Evolutionary conservation across 1,140 invertebrate species (phyloP).

Genomic region (Melipona quadrifasciata): DNA sequence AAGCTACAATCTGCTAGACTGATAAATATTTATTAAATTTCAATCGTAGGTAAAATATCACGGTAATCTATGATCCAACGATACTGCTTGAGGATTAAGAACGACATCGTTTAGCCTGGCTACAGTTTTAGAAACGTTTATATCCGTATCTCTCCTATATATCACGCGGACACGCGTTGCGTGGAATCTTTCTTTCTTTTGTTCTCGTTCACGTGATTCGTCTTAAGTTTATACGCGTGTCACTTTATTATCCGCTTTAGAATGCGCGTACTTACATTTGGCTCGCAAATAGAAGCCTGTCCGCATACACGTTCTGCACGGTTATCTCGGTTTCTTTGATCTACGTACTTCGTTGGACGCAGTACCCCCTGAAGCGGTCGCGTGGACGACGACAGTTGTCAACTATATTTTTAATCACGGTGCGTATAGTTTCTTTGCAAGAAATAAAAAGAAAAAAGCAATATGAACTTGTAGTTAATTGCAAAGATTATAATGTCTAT

Average conservation of each 20-base stretch:
- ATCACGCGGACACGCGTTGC: background rate
- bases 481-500: too few relatives aligned
- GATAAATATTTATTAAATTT: too few relatives aligned
- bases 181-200: background rate
- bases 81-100: background rate
- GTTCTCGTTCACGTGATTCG: background rate
- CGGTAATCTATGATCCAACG: too few relatives aligned
- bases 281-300: background rate
- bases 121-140: background rate
- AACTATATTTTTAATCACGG: too few relatives aligned
- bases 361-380: too few relatives aligned
- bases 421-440: too few relatives aligned
- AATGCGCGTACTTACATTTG: background rate
- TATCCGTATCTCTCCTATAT: background rate
- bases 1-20: too few relatives aligned
- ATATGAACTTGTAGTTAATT: too few relatives aligned
- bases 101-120: background rate
- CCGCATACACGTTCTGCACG: background rate
- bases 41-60: too few relatives aligned
- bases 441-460: too few relatives aligned
- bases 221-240: background rate
- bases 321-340: background rate
- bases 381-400: too few relatives aligned
- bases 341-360: background rate
- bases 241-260: background rate